phyloP scores from a whole-genome alignment of 2,797 vertebrate species.

The Catostomus latipinnis region DNA sequence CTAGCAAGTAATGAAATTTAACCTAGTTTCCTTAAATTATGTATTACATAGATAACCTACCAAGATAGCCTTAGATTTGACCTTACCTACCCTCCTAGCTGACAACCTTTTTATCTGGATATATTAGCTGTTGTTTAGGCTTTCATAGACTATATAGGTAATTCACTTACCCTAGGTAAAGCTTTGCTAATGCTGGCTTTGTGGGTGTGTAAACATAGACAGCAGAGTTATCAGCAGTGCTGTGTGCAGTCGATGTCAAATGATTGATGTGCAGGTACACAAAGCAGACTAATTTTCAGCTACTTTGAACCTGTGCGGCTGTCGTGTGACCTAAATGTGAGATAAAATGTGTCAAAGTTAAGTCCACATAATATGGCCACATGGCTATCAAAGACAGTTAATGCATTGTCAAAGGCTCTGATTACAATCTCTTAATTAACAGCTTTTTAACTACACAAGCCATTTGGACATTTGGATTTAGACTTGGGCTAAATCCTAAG shows the following conservation, averaged over 20 bases:
- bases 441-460: not conserved
- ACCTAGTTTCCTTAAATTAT: not conserved
- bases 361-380: not conserved
- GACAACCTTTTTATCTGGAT: not conserved
- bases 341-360: slow-evolving; percentile 9
- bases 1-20: not conserved
- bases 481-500: not conserved
- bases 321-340: not conserved
- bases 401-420: not conserved
- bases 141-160: not conserved
- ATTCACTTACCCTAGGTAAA: not conserved
- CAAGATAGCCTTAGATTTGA: not conserved
- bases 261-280: slow-evolving; percentile 6
- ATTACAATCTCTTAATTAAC: not conserved
- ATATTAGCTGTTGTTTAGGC: not conserved
- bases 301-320: not conserved
- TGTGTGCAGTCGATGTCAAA: not conserved
- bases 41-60: not conserved
- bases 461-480: not conserved
- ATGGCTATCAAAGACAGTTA: not conserved
- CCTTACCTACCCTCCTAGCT: not conserved
- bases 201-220: slow-evolving; percentile 6
- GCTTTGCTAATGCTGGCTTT: not conserved
- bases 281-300: slow-evolving; percentile 11
- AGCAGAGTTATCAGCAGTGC: not conserved